Evolutionary conservation across 2,888 invertebrate genomes (phyloP).

Genomic region (Monochamus alternatus): DNA sequence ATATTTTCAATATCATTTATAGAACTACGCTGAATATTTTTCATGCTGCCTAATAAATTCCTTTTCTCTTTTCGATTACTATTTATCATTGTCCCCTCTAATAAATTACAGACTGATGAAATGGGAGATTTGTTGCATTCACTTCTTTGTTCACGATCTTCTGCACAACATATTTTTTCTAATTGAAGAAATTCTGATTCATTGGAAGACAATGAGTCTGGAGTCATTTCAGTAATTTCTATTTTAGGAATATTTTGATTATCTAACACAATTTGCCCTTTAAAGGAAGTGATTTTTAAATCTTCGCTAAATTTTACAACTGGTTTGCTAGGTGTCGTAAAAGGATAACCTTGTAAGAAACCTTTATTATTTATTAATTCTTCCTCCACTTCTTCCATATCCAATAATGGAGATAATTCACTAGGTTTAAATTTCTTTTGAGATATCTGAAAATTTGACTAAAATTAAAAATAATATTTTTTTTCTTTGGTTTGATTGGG

Average conservation of each 20-base stretch:
- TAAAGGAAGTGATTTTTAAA: constrained; percentile 1
- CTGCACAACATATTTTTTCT: constrained; percentile 36
- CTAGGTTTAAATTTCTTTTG: constrained; percentile 14
- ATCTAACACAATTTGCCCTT: neutral
- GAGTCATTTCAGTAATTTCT: constrained; percentile 6
- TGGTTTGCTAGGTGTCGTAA: constrained; percentile 39
- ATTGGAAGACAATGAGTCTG: constrained; percentile 26
- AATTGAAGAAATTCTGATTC: constrained; percentile 35
- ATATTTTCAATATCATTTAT: constrained; percentile 29
- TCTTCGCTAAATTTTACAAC: constrained; percentile 27
- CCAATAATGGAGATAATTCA: constrained; percentile 37
- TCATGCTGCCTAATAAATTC: neutral
- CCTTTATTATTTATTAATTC: constrained; percentile 37
- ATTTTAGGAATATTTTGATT: constrained; percentile 9
- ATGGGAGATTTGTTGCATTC: constrained; percentile 28
- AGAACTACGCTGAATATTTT: neutral
- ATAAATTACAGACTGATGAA: constrained; percentile 41
- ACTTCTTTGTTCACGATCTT: neutral
- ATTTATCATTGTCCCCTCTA: constrained; percentile 29
- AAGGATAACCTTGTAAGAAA: constrained; percentile 36
- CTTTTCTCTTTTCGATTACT: constrained; percentile 28
- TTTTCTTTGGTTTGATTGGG: too few relatives aligned
- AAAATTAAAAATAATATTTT: neutral
- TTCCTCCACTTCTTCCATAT: constrained; percentile 43
- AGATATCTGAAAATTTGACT: constrained; percentile 19